Evolutionary conservation across 2,113 vertebrate genomes (phyloP), one percentile per base, ranked within the genome.

Genomic region (Ascaphus truei): DNA sequence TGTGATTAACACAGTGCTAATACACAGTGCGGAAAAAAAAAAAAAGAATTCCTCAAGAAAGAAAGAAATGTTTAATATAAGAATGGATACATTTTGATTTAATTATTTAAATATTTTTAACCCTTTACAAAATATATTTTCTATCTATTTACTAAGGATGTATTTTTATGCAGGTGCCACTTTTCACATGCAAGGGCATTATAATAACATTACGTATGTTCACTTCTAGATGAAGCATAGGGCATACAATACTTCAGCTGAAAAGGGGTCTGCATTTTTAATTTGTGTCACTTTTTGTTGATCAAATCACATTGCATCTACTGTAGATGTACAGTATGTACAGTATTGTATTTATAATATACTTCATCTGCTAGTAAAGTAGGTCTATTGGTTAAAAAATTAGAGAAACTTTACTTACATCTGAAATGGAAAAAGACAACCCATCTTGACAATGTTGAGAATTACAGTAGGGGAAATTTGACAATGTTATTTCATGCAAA

Each of bases 1-100:
- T 69, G 59, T 60, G 31, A 39, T 60, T 69, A 69, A 69, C 56
- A 51, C 8, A 52, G 23, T n/a, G 6, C 39, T 60, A 69, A 60
- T 60, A 37, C 39, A 50, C 52, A 23, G 39, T 51, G 47, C 23
- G 34, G 16, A 39, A 60, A 50, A 29, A 52, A 50, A 52, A 50
- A 60, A 48, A 12, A 69, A 36, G 29, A 39, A 50, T 69, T 25
- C 45, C 26, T 50, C 36, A 56, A 33, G 27, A 67, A 11, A 33
- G 39, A 25, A 43, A 34, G 16, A 53, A 25, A 22, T 13, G 50
- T 47, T 47, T 34, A 61, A 45, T 41, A 15, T n/a, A 23, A 36
- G 41, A 59, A 41, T 59, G 30, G 41, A 37, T 45, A 31, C 26
- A 45, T 39, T 45, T 57, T 57, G 52, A 67, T 57, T 57, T 25